These are phyloP conservation scores for Nettapus auritus DNA, from an alignment of 2,113 vertebrate genomes.

Conservation along the genomic window DNA sequence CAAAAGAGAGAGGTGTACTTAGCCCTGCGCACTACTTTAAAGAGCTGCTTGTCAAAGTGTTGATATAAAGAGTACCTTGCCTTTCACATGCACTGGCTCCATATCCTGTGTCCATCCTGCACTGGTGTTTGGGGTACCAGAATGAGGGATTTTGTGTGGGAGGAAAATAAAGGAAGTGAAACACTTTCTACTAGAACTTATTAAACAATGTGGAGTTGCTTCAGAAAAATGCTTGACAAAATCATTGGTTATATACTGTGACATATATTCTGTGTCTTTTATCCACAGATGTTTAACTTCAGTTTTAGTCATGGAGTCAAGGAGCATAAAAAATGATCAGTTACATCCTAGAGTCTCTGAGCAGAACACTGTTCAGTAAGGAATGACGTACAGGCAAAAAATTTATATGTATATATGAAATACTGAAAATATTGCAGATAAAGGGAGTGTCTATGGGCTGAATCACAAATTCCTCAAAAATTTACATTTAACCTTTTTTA, in stretches of 20 bases:
- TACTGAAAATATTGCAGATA: background rate
- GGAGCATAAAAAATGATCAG: background rate
- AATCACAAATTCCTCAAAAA: background rate
- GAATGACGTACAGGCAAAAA: background rate
- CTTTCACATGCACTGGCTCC: background rate
- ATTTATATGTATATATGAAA: background rate
- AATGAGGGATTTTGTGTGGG: background rate
- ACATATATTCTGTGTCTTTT: background rate
- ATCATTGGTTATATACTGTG: background rate
- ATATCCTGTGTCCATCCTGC: background rate
- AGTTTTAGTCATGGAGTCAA: background rate
- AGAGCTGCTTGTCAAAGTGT: background rate
- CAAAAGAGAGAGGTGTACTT: background rate
- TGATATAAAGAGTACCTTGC: background rate
- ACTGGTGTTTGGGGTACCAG: fast-evolving
- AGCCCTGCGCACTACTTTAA: background rate
- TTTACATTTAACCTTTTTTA: background rate
- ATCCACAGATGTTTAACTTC: background rate
- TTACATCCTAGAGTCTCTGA: fast-evolving
- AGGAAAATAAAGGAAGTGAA: background rate
- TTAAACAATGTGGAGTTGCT: background rate
- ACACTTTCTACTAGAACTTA: background rate
- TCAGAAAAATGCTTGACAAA: background rate
- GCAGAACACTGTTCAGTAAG: background rate
- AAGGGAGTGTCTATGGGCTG: background rate